Evolutionary conservation across 2,888 invertebrate genomes (phyloP).

Genomic region (Athalia rosae): DNA sequence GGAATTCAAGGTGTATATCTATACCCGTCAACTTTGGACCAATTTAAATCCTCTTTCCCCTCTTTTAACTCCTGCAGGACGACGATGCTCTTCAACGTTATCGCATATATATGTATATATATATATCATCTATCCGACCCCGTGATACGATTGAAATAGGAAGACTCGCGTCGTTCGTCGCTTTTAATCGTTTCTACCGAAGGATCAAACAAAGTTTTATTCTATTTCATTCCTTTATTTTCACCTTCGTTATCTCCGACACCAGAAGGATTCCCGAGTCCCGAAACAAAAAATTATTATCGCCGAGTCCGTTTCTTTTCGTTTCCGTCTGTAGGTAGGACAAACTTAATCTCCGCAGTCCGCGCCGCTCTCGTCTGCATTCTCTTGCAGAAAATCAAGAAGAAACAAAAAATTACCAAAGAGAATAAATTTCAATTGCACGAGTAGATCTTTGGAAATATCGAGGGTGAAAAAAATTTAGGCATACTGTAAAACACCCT

Average conservation of each 20-base stretch:
- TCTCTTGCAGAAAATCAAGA: too few species aligned
- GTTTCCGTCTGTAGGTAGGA: too few species aligned
- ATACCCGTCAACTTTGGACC: not conserved
- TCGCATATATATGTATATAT: too few species aligned
- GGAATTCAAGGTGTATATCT: not conserved
- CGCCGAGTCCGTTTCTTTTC: too few species aligned
- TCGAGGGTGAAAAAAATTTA: too few species aligned
- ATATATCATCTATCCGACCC: too few species aligned
- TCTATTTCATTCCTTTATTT: not conserved
- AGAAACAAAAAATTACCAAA: too few species aligned
- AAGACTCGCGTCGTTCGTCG: constrained; percentile 27
- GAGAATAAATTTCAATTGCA: too few species aligned
- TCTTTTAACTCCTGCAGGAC: not conserved
- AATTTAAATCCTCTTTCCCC: constrained; percentile 33
- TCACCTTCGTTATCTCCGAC: not conserved
- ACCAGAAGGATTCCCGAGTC: not conserved
- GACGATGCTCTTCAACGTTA: too few species aligned
- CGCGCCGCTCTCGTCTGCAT: too few species aligned
- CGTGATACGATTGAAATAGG: constrained; percentile 15
- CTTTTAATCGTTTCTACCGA: constrained; percentile 30
- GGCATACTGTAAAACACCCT: not conserved
- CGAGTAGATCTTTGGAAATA: too few species aligned
- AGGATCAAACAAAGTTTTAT: constrained; percentile 41
- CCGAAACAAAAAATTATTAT: not conserved
- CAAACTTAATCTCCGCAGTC: too few species aligned